Evolutionary conservation across 2,888 invertebrate species (phyloP).

Genomic region (Hirtodrosophila trivittata): DNA sequence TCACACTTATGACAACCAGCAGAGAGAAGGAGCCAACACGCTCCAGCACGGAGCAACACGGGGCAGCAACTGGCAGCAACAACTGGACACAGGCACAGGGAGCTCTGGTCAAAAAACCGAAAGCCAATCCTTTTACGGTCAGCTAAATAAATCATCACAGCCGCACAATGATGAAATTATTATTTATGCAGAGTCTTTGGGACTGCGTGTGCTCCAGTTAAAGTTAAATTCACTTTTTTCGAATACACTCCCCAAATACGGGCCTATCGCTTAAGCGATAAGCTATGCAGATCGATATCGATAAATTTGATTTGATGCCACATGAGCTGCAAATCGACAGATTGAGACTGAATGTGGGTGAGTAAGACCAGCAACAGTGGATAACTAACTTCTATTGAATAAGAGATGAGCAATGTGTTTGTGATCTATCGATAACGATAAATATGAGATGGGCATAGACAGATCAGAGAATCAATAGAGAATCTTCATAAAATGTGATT

Average conservation of each 20-base stretch:
- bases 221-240: conserved; percentile 63
- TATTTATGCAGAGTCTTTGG: conserved; percentile 73
- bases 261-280: no score
- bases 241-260: conserved; percentile 32
- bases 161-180: conserved; percentile 83
- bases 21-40: conserved; percentile 10
- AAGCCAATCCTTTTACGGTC: conserved; percentile 73
- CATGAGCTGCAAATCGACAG: no score
- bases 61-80: conserved; percentile 19
- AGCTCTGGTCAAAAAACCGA: conserved; percentile 49
- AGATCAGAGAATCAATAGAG: no score
- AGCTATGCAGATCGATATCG: no score
- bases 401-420: no score
- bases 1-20: conserved; percentile 78
- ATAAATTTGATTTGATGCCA: no score
- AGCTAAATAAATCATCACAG: conserved; percentile 80
- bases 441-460: no score
- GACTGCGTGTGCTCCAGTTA: conserved; percentile 77
- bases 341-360: no score
- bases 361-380: no score
- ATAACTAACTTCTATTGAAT: no score
- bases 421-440: no score
- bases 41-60: conserved; percentile 1
- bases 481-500: no score
- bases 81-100: conserved; percentile 9